Conservation (phyloP, 2,888 invertebrate species). For the Cyclophora punctaria region DNA sequence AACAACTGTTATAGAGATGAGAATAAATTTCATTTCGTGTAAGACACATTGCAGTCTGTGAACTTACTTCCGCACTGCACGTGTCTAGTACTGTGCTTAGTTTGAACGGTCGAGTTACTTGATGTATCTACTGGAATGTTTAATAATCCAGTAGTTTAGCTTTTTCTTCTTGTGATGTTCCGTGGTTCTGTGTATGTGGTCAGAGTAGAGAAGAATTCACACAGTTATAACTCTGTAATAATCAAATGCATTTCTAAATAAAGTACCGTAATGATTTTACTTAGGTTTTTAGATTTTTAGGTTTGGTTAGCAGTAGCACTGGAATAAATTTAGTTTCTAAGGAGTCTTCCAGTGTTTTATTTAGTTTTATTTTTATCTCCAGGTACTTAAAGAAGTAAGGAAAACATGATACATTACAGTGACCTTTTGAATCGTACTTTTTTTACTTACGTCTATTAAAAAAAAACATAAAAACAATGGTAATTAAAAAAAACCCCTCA, state of each 20-base stretch:
- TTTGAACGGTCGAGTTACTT: constrained; percentile 10
- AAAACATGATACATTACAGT: too few species aligned
- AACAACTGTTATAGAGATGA: constrained; percentile 28
- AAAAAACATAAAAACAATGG: too few species aligned
- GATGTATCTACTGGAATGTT: neutral
- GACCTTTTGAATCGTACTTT: too few species aligned
- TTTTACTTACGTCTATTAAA: too few species aligned
- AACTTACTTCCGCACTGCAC: constrained; percentile 38
- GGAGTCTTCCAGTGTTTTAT: too few species aligned
- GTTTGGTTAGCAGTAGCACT: too few species aligned
- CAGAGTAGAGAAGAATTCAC: neutral
- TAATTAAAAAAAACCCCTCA: too few species aligned
- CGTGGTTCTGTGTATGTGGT: neutral
- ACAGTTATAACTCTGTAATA: neutral
- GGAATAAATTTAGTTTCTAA: too few species aligned
- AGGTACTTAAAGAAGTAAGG: too few species aligned
- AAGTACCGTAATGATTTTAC: neutral
- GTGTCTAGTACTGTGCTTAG: constrained; percentile 23
- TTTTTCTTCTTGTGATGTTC: neutral
- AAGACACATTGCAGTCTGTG: constrained; percentile 42
- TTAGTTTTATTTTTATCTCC: too few species aligned
- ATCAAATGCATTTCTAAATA: neutral
- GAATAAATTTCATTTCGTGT: constrained; percentile 38
- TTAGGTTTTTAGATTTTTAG: too few species aligned
- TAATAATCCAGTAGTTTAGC: neutral